These are phyloP conservation scores for Limnephilus auricula DNA, from an alignment of 2,888 invertebrate species.

Conservation along the genomic window DNA sequence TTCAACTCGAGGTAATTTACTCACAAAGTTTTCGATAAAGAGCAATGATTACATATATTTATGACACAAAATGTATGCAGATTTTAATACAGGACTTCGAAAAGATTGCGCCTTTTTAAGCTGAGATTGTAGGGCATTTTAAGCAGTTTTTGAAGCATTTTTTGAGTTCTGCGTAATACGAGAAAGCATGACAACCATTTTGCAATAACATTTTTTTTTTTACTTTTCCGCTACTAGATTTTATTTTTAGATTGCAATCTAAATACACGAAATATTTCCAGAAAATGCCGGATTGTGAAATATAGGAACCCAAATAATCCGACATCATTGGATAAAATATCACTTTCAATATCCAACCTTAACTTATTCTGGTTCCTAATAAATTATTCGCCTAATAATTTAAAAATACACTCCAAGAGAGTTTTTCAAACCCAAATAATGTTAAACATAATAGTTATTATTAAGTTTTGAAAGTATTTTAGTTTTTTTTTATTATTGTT, in stretches of 20 bases:
- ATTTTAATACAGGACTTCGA: not conserved
- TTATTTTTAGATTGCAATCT: not conserved
- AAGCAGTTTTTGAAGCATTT: not conserved
- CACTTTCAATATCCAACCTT: not conserved
- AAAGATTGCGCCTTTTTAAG: not conserved
- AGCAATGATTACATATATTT: constrained; percentile 27
- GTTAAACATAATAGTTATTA: too few relatives aligned
- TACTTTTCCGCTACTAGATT: not conserved
- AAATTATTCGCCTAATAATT: not conserved
- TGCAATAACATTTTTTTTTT: not conserved
- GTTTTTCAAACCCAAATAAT: not conserved
- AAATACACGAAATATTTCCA: not conserved
- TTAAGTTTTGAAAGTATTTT: too few relatives aligned
- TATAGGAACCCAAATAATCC: not conserved
- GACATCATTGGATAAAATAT: not conserved
- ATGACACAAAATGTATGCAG: constrained; percentile 13
- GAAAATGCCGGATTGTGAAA: not conserved
- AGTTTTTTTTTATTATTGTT: too few relatives aligned
- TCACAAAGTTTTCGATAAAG: constrained; percentile 18
- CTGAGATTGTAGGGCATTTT: not conserved
- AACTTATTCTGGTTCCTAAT: too few relatives aligned
- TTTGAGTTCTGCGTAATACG: not conserved
- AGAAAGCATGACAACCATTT: not conserved
- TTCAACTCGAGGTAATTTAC: not conserved
- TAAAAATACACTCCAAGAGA: not conserved